Conservation (phyloP, 1,140 invertebrate genomes). For the Diorhabda sublineata region DNA sequence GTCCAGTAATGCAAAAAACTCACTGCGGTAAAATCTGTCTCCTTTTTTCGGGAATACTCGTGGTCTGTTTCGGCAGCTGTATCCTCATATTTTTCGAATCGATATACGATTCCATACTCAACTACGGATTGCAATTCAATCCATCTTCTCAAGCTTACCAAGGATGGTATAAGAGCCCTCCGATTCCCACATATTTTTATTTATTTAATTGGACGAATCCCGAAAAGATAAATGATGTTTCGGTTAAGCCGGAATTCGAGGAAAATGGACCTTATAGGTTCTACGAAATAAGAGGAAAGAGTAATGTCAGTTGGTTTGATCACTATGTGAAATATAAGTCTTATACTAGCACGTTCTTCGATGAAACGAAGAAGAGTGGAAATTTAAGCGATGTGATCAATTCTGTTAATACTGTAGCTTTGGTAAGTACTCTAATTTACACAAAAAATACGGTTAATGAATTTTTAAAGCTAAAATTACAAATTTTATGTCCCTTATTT, state of each 20-base stretch:
- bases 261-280: slow-evolving; percentile 69
- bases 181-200: slow-evolving; percentile 59
- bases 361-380: slow-evolving; percentile 66
- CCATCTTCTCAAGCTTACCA: slow-evolving; percentile 29
- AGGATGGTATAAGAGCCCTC: slow-evolving; percentile 41
- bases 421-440: slow-evolving; percentile 57
- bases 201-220: slow-evolving; percentile 83
- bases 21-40: slow-evolving; percentile 25
- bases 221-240: slow-evolving; percentile 49
- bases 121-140: slow-evolving; percentile 22
- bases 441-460: no score
- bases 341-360: slow-evolving; percentile 72
- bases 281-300: slow-evolving; percentile 64
- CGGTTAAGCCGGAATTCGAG: slow-evolving; percentile 52
- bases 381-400: slow-evolving; percentile 69
- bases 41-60: slow-evolving; percentile 27
- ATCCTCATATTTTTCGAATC: slow-evolving; percentile 29
- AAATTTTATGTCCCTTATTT: no score
- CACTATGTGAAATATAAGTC: slow-evolving; percentile 72
- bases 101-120: slow-evolving; percentile 32
- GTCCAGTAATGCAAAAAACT: slow-evolving; percentile 25
- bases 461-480: no score
- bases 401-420: slow-evolving; percentile 76
- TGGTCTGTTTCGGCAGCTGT: slow-evolving; percentile 25
- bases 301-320: slow-evolving; percentile 64